Conservation (phyloP, 2,888 invertebrate species). For the Patella depressa region DNA sequence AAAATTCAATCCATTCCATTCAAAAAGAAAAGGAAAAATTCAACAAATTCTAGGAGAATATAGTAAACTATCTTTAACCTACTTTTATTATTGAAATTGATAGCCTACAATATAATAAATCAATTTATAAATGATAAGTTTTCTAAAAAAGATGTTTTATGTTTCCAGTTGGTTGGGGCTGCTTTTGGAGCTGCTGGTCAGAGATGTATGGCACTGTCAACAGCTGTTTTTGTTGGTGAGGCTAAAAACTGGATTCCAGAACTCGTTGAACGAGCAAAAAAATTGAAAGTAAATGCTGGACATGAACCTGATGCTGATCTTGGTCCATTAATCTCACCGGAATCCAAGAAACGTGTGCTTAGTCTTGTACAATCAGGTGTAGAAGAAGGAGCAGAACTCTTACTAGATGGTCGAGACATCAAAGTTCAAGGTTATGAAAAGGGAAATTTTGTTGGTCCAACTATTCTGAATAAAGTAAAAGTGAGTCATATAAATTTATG, state of each 20-base stretch:
- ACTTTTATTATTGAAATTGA: too few species aligned
- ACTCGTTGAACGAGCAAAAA: slow-evolving; percentile 84
- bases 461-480: slow-evolving; percentile 88
- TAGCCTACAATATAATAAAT: too few species aligned
- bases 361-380: slow-evolving; percentile 86
- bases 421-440: slow-evolving; percentile 91
- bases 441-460: slow-evolving; percentile 98
- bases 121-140: too few species aligned
- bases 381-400: slow-evolving; percentile 88
- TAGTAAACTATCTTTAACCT: too few species aligned
- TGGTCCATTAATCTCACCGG: slow-evolving; percentile 92
- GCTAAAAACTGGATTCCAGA: slow-evolving; percentile 95
- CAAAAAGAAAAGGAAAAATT: too few species aligned
- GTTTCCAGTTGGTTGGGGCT: slow-evolving; percentile 79
- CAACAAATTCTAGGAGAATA: too few species aligned
- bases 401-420: slow-evolving; percentile 89
- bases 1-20: too few species aligned
- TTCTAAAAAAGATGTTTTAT: too few species aligned
- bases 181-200: slow-evolving; percentile 99
- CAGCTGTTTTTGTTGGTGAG: slow-evolving; percentile 92
- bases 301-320: slow-evolving; percentile 75
- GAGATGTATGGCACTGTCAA: slow-evolving; percentile 98
- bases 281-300: slow-evolving; percentile 89
- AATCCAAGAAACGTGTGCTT: slow-evolving; percentile 86
- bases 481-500: slow-evolving; percentile 60